Evolutionary conservation across 35 echinoderm and acorn worm genomes (phyloP).

Genomic region (Acanthaster planci): DNA sequence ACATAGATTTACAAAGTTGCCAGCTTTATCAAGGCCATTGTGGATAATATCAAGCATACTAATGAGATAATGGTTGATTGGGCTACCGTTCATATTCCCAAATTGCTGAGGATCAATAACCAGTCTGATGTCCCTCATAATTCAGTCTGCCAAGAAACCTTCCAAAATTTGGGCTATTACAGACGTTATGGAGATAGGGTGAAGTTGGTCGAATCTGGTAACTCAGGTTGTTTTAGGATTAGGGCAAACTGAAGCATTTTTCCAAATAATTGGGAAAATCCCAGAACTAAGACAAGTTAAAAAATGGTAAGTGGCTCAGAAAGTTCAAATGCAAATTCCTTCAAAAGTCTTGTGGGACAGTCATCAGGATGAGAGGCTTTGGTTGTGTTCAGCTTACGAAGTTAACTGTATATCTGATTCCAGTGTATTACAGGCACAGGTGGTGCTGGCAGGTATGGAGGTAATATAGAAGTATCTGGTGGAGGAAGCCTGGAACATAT

Average conservation of each 20-base stretch:
- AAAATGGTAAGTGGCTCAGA: constrained; percentile 23
- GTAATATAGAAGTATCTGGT: not conserved
- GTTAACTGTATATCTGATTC: not conserved
- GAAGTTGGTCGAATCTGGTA: constrained; percentile 1
- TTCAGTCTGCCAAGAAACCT: constrained; percentile 28
- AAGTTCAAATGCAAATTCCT: constrained; percentile 37
- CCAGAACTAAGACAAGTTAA: not conserved
- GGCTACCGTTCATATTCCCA: constrained; percentile 38
- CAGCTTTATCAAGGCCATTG: not conserved
- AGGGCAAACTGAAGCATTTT: constrained; percentile 33
- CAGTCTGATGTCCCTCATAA: constrained; percentile 7
- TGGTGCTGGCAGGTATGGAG: not conserved
- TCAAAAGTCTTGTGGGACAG: not conserved
- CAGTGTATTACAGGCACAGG: not conserved
- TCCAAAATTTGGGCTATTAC: not conserved
- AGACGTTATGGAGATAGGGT: constrained; percentile 30
- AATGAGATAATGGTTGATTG: constrained; percentile 38
- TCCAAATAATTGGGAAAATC: constrained; percentile 7
- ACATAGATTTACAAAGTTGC: constrained; percentile 13
- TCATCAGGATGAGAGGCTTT: not conserved
- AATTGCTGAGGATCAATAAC: constrained; percentile 38
- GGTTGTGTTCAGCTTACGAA: not conserved
- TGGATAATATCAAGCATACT: constrained; percentile 40
- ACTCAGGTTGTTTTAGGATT: constrained; percentile 3
- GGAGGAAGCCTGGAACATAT: not conserved